Base-by-base conservation (phyloP, 2,888 invertebrate species). In the Octonoba sinensis region DNA sequence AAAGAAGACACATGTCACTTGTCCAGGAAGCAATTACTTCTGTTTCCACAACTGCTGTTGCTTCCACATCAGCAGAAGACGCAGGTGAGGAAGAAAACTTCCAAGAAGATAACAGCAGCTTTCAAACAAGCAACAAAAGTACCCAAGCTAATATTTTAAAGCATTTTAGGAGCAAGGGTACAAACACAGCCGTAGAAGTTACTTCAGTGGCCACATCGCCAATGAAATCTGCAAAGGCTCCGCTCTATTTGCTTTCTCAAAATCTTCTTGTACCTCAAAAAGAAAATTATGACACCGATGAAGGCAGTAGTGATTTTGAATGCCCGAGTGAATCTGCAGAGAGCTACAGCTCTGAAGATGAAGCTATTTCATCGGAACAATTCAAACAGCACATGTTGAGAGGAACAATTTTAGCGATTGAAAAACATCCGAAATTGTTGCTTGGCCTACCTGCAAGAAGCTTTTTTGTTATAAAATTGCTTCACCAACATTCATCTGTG, bases 161-260 rank as follows among this genome's bases (percentile, higher is more conserved):
- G 47, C 47, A 22, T 12, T 60, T 60, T 22, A n/a, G 62, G n/a
- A 72, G 72, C 51, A 72, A 72, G 22, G 51, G 47, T n/a, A 62
- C 49, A 27, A 72, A 62, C 13, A 72, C 47, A 49, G 22, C 12
- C 24, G 15, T 72, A 15, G 12, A 1, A 8, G 11, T 62, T 16
- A 27, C 18, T 11, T 59, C 20, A 49, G 62, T 72, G 16, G 47
- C 20, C 27, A 47, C 16, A 60, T 62, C 60, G 3, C 72, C 72
- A 13, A 72, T 62, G 16, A 72, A 62, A 49, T 60, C n/a, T 62
- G 12, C 2, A 62, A 62, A 62, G 46, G 27, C 16, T 47, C 20
- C 27, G 47, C 22, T 36, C 8, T 16, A 60, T 24, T n/a, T 20
- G 57, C 18, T n/a, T n/a, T 22, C 71, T 16, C 0, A 60, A n/a